These are phyloP conservation scores for Aspidapion aeneum DNA, from an alignment of 2,888 invertebrate genomes.

Conservation along the genomic window DNA sequence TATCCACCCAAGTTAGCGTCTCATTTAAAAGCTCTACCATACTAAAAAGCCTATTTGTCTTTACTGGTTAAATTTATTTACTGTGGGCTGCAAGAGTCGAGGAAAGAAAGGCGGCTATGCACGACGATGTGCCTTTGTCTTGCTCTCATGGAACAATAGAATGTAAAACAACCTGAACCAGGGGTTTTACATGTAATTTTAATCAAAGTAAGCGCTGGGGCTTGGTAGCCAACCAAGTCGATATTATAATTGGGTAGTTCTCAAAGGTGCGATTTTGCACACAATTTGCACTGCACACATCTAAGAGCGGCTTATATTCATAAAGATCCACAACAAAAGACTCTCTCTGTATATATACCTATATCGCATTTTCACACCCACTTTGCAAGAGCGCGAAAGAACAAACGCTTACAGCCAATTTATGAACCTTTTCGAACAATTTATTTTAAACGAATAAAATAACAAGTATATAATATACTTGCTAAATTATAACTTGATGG, in stretches of 20 bases:
- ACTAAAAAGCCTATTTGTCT: no score
- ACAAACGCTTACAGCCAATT: not conserved
- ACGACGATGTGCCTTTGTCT: constrained; percentile 49
- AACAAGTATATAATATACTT: not conserved
- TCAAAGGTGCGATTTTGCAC: constrained; percentile 47
- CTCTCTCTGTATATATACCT: constrained; percentile 37
- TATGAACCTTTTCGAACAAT: not conserved
- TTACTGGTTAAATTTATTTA: no score
- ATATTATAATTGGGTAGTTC: constrained; percentile 47
- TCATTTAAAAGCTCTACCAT: no score
- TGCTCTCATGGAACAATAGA: constrained; percentile 47
- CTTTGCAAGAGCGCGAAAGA: constrained; percentile 11
- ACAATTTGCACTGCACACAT: constrained; percentile 45
- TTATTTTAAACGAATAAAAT: not conserved
- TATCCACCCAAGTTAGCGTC: no score
- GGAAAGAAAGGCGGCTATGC: constrained; percentile 36
- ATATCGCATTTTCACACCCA: constrained; percentile 42
- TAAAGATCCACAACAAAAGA: constrained; percentile 35
- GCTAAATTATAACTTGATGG: no score
- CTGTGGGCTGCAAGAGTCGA: no score
- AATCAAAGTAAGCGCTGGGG: constrained; percentile 44
- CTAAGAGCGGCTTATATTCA: constrained; percentile 36
- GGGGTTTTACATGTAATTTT: constrained; percentile 49
- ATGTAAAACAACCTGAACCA: constrained; percentile 48
- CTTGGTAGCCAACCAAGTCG: constrained; percentile 40